Evolutionary conservation across 2,113 vertebrate genomes (phyloP), one percentile per base, ranked within the genome.

Genomic region (Hippolais icterina): DNA sequence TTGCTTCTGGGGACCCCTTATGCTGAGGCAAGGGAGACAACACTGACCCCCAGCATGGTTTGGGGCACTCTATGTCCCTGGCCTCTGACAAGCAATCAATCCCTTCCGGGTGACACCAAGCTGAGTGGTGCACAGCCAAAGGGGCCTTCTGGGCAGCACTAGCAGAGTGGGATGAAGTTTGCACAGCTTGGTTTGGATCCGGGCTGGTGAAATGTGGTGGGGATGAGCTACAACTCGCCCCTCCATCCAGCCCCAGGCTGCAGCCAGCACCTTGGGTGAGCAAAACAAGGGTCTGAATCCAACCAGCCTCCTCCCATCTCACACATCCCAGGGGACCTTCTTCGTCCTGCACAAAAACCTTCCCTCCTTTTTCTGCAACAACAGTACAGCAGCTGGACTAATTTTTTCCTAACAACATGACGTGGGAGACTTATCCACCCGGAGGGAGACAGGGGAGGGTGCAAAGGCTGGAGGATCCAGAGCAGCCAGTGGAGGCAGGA

Each of bases 31-130:
- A 15, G 8, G 28, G 53, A 72, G 4, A 8, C n/a, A 31, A 47
- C 57, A 20, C 22, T 11, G 39, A 57, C 21, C 42, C 41, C 37
- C 2, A 0, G 14, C 37, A 37, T 0, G 0, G 11, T 7, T 5
- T 18, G 41, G 59, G 42, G 29, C 18, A 6, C 54, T n/a, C 49
- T 17, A 0, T 0, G 6, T 11, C 33, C 53, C n/a, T 25, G 17
- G 59, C 13, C 37, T 42, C 13, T 46, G 50, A 25, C 1, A 2
- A 57, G 46, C 46, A 72, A 95, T 41, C 41, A 14, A 1, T 25
- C 28, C n/a, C 39, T 23, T 68, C 16, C 59, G 28, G 24, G 24
- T 19, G 31, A 31, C 29, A 53, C 33, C 23, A 31, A 69, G 33
- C 54, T 41, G 42, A 65, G 83, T 6, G 2, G 2, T 21, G 56